Evolutionary conservation across 2,797 vertebrate genomes (phyloP), one percentile per base, ranked within the genome.

Genomic region (Microhierax caerulescens): DNA sequence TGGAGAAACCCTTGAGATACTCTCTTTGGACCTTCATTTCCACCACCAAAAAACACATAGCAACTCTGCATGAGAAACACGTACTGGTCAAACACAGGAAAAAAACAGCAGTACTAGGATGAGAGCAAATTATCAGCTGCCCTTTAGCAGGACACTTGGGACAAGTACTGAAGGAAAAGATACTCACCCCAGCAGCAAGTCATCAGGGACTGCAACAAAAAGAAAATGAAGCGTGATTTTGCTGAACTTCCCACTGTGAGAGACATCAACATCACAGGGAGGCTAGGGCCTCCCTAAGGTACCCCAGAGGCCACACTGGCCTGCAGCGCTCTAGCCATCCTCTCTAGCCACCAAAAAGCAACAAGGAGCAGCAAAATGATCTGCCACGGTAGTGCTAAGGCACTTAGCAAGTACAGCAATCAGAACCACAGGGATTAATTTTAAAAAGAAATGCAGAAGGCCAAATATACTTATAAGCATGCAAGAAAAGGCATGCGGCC

Each of bases 111-210:
- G 59, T 16, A 20, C 19, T 22, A 22, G 1, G 39, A 21, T 9
- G 63, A 76, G 37, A 88, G 48, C 41, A 78, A 73, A 41, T 15
- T 41, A 80, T 41, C 68, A 72, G 0, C 5, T 43, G 64, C 27
- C 61, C 65, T 70, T 34, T 57, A 73, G 59, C 53, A 65, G 61
- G 54, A 65, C 60, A 11, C 32, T 2, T 43, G 81, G 76, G 94
- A 76, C 70, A 89, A 64, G 60, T 53, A 56, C 57, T 20, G 91
- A 36, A 45, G 39, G 68, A 80, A 59, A 61, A 59, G 61, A 85
- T 96, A 99, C 99, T 99, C 95, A 99, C 99, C 98, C 99, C 96
- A 99, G 98, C 6, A 99, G 98, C 48, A 99, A 98, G 8, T 99
- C 98, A 97, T 99, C 99, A 2, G 99, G 98, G 88, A 99, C 99